Conservation (phyloP, 2,797 vertebrate species). For the Natrix natrix region DNA sequence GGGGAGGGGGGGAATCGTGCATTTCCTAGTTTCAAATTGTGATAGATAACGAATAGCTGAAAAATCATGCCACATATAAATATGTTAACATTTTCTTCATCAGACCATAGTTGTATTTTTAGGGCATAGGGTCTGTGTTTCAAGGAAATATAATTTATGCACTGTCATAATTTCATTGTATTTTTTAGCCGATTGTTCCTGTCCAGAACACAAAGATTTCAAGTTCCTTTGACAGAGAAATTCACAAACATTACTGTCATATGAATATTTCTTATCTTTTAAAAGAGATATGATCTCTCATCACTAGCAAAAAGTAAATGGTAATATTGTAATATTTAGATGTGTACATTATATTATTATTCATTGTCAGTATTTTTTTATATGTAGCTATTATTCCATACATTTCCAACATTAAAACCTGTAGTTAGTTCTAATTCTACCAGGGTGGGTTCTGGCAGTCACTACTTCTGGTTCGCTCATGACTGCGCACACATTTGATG, state of each 20-base stretch:
- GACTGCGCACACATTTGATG: too few relatives aligned
- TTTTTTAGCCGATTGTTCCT: constrained; percentile 1
- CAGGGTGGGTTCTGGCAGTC: too few relatives aligned
- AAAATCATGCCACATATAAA: constrained; percentile 14
- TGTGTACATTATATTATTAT: neutral
- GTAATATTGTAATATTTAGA: neutral
- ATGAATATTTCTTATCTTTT: neutral
- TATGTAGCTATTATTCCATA: neutral
- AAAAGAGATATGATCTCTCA: neutral
- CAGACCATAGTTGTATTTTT: constrained; percentile 13
- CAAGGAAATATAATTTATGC: neutral
- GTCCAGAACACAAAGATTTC: neutral
- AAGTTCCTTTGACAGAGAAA: neutral
- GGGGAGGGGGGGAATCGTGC: neutral
- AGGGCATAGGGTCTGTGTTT: constrained; percentile 9
- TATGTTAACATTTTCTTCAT: neutral
- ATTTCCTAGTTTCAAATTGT: neutral
- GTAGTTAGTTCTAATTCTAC: neutral
- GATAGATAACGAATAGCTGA: constrained; percentile 13
- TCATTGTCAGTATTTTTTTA: neutral
- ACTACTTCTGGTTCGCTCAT: too few relatives aligned
- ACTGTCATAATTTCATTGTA: constrained; percentile 5
- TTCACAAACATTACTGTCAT: neutral
- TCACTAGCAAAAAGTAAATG: neutral
- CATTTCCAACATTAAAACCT: neutral